phyloP scores from a whole-genome alignment of 1,140 invertebrate species.

The Drosophila tristis region DNA sequence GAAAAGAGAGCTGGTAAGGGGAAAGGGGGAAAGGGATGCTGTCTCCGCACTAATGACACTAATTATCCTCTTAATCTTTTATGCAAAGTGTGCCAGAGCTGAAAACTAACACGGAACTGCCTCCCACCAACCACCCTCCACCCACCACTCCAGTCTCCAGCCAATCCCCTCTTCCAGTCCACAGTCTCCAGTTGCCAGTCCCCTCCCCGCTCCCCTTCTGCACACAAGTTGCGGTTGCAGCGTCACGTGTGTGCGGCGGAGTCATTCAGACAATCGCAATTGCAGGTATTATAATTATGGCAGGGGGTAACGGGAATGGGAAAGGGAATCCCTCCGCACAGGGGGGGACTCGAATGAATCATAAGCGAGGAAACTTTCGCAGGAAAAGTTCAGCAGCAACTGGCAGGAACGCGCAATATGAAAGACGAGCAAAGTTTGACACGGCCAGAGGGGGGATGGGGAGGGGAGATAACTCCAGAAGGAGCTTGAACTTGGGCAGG shows the following conservation, averaged over 20 bases:
- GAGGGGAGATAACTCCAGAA: slow-evolving; percentile 20
- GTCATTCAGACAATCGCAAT: slow-evolving; percentile 77
- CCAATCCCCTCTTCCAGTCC: no score
- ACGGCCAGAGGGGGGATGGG: neutral
- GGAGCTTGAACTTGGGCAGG: slow-evolving; percentile 18
- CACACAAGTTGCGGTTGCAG: slow-evolving; percentile 55
- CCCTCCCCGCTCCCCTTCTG: neutral
- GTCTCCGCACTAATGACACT: slow-evolving; percentile 71
- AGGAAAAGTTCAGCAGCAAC: slow-evolving; percentile 61
- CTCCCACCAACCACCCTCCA: no score
- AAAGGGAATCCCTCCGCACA: no score
- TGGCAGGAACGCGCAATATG: slow-evolving; percentile 58
- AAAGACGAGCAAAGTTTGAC: slow-evolving; percentile 75
- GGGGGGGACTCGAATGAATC: neutral
- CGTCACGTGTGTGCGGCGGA: slow-evolving; percentile 65
- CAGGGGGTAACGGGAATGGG: slow-evolving; percentile 1
- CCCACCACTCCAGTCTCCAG: no score
- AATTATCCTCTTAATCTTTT: slow-evolving; percentile 78
- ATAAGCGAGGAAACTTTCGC: slow-evolving; percentile 51
- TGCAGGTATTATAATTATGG: slow-evolving; percentile 74
- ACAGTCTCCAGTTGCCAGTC: no score
- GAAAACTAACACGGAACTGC: slow-evolving; percentile 11
- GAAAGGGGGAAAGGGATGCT: neutral
- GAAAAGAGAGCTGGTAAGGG: neutral
- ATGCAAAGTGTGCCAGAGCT: slow-evolving; percentile 67